Evolutionary conservation across 2,797 vertebrate genomes (phyloP).

Genomic region (Anabas testudineus): DNA sequence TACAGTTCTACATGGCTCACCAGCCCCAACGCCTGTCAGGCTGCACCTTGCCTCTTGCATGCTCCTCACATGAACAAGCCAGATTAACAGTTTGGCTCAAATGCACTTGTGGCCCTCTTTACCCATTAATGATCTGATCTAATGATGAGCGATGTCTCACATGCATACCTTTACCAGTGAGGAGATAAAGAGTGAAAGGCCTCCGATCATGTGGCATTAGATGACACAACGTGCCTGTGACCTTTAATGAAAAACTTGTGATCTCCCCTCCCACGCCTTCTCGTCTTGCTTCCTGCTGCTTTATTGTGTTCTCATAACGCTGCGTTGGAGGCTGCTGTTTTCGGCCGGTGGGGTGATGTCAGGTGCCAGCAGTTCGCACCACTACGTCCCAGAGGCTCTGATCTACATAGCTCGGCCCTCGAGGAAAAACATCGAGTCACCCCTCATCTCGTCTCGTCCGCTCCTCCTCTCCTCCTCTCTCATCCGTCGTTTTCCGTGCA

Average conservation of each 20-base stretch:
- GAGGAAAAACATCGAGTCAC: slow-evolving; percentile 57
- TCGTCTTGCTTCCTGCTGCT: neutral
- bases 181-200: slow-evolving; percentile 7
- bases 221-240: slow-evolving; percentile 26
- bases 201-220: neutral
- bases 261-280: no score
- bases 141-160: neutral
- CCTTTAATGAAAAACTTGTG: slow-evolving; percentile 48
- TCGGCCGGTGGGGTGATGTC: neutral
- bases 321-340: slow-evolving; percentile 8
- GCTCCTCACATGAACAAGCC: neutral
- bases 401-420: slow-evolving; percentile 68
- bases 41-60: neutral
- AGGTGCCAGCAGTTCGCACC: slow-evolving; percentile 36
- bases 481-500: slow-evolving; percentile 56
- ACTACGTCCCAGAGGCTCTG: slow-evolving; percentile 57
- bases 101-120: neutral
- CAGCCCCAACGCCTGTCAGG: neutral
- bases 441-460: slow-evolving; percentile 27
- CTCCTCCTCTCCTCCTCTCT: slow-evolving; percentile 4
- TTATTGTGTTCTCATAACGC: neutral
- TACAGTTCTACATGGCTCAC: neutral
- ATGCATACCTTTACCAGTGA: slow-evolving; percentile 1
- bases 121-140: neutral
- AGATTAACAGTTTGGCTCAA: no score